Base-by-base conservation (phyloP, 2,888 invertebrate species). In the Pollenia amentaria region DNA sequence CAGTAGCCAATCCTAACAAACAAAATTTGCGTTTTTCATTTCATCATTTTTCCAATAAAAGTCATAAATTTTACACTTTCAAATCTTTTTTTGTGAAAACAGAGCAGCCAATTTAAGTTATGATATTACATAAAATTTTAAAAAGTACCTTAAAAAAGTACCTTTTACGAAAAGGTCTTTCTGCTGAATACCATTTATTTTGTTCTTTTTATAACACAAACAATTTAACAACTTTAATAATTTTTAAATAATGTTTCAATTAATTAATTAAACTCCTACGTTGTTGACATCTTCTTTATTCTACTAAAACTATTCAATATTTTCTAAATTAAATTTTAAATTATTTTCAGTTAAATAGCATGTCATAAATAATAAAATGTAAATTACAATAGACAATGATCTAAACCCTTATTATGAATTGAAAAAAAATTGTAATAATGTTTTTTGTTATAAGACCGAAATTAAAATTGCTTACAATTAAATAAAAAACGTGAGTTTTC, bases 281-380 rank as follows among this genome's bases (percentile, higher is more conserved):
- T 18, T 64, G 11, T 18, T 64, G 12, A 64, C 46, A 65, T 42
- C 48, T 46, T 29, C 29, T 4, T 29, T 29, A 29, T 29, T 29
- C 1, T 29, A 2, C 29, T 29, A 29, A 4, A 29, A 29, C 29
- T 29, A 2, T 2, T 29, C 29, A 3, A 29, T 29, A 29, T 29
- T 29, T 9, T n/a, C 14, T 2, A 69, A 69, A 42, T 16, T 29
- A 9, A 69, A 18, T 77, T 42, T 57, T 21, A 69, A 60, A 78
- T 78, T 48, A 48, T 67, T 18, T 40, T 51, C 14, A 42, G 38
- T 57, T 46, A 69, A 79, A 51, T 29, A 70, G 62, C 48, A 78
- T 69, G 48, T 78, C 21, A 69, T 46, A 44, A 42, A 55, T 53
- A 16, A n/a, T 18, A 9, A 44, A 60, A 62, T 64, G 1, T 18